These are phyloP conservation scores for Caenorhabditis imperialis DNA, from an alignment of 2,888 invertebrate species.

Conservation along the genomic window DNA sequence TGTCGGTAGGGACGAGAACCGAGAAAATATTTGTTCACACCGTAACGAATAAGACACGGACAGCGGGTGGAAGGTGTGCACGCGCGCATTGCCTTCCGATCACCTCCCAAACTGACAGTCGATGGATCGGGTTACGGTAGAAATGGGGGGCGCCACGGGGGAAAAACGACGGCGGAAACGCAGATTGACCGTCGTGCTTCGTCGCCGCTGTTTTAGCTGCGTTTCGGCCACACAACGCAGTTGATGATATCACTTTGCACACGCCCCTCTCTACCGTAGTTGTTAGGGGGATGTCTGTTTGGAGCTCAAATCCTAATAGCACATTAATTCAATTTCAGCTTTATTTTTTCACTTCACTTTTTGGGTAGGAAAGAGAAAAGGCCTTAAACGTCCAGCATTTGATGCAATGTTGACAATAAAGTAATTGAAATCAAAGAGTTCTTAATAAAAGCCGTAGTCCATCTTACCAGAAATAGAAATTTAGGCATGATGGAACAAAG, in stretches of 20 bases:
- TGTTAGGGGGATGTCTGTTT: too few relatives aligned
- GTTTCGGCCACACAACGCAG: slow-evolving; percentile 30
- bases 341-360: neutral
- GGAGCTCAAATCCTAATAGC: too few relatives aligned
- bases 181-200: slow-evolving; percentile 47
- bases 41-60: slow-evolving; percentile 48
- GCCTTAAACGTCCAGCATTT: neutral
- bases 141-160: slow-evolving; percentile 14
- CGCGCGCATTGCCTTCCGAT: slow-evolving; percentile 36
- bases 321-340: too few relatives aligned
- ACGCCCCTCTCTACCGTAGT: slow-evolving; percentile 26
- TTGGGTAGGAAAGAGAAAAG: too few relatives aligned
- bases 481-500: too few relatives aligned
- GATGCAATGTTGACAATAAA: neutral
- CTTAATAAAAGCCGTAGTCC: too few relatives aligned
- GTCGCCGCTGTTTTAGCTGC: slow-evolving; percentile 36
- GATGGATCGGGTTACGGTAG: slow-evolving; percentile 55
- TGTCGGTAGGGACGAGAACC: slow-evolving; percentile 27
- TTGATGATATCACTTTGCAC: slow-evolving; percentile 30
- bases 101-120: slow-evolving; percentile 26
- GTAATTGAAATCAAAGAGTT: neutral
- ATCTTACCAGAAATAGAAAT: too few relatives aligned
- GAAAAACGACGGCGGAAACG: slow-evolving; percentile 35
- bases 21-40: slow-evolving; percentile 48
- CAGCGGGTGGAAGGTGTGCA: slow-evolving; percentile 40